Conservation (phyloP, 2,888 invertebrate genomes). For the Barypeithes pellucidus region DNA sequence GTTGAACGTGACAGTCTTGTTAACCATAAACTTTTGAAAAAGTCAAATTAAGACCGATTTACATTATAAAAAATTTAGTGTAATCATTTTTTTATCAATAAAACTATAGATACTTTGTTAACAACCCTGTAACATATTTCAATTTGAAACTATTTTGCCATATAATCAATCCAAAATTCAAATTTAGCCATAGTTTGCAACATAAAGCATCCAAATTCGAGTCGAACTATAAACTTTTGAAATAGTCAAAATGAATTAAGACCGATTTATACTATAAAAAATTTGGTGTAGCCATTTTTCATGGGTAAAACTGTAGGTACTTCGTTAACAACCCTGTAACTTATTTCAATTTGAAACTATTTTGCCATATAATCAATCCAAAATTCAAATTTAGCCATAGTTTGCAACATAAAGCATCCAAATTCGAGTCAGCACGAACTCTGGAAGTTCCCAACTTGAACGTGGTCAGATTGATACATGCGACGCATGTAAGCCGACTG, state of each 20-base stretch:
- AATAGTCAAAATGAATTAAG: too few relatives aligned
- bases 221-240: slow-evolving; percentile 34
- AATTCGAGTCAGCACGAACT: slow-evolving; percentile 33
- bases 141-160: slow-evolving; percentile 28
- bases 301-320: too few relatives aligned
- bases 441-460: slow-evolving; percentile 40
- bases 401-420: slow-evolving; percentile 37
- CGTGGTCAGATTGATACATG: slow-evolving; percentile 52
- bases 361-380: slow-evolving; percentile 35
- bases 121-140: slow-evolving; percentile 20
- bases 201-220: slow-evolving; percentile 29
- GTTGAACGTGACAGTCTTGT: too few relatives aligned
- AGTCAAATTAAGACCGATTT: too few relatives aligned
- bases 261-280: too few relatives aligned
- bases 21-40: slow-evolving; percentile 33
- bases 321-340: slow-evolving; percentile 1
- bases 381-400: slow-evolving; percentile 37
- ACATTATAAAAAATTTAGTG: too few relatives aligned
- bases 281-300: too few relatives aligned
- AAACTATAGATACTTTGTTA: too few relatives aligned
- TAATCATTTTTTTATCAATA: too few relatives aligned
- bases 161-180: slow-evolving; percentile 40
- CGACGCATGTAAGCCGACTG: slow-evolving; percentile 50
- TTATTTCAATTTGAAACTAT: slow-evolving; percentile 31
- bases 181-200: slow-evolving; percentile 38